A percentile compares a stretch with the other conserved stretches of the same genome.
phyloP scores from a whole-genome alignment of 1,140 invertebrate genomes.

The Zaprionus taronus region DNA sequence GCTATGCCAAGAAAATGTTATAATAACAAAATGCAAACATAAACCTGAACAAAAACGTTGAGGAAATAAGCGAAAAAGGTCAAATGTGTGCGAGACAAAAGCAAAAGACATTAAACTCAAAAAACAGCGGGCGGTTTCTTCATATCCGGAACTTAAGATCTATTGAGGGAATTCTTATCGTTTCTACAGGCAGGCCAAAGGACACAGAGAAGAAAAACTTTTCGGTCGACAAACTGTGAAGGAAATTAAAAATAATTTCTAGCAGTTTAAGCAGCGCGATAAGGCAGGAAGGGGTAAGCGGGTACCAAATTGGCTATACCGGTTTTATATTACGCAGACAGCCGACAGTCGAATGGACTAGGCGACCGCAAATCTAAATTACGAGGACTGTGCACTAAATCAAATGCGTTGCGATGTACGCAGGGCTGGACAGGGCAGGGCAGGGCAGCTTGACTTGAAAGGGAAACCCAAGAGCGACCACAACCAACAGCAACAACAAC shows the following conservation, averaged over 20 bases:
- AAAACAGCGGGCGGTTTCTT: slow-evolving; percentile 9
- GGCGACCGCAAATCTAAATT: slow-evolving; percentile 81
- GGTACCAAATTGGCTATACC: slow-evolving; percentile 10
- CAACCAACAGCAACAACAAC: slow-evolving; percentile 48
- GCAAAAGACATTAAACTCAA: slow-evolving; percentile 5
- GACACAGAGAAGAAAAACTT: neutral
- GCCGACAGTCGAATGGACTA: slow-evolving; percentile 30
- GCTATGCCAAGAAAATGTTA: neutral
- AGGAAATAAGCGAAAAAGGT: neutral
- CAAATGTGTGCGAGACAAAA: neutral
- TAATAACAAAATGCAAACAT: neutral
- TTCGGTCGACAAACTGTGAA: slow-evolving; percentile 35
- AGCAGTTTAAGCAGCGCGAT: slow-evolving; percentile 9
- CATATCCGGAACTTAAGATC: slow-evolving; percentile 12
- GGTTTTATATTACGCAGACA: slow-evolving; percentile 30
- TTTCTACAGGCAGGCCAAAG: slow-evolving; percentile 10
- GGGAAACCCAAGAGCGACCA: slow-evolving; percentile 73
- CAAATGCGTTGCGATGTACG: slow-evolving; percentile 54
- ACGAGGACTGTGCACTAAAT: slow-evolving; percentile 72
- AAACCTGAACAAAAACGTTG: neutral
- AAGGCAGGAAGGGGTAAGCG: neutral
- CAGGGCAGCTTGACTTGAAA: slow-evolving; percentile 45
- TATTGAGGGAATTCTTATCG: slow-evolving; percentile 11
- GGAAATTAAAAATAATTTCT: slow-evolving; percentile 74
- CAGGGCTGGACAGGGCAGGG: neutral